Evolutionary conservation across 2,113 vertebrate genomes (phyloP).

Genomic region (Passer montanus): DNA sequence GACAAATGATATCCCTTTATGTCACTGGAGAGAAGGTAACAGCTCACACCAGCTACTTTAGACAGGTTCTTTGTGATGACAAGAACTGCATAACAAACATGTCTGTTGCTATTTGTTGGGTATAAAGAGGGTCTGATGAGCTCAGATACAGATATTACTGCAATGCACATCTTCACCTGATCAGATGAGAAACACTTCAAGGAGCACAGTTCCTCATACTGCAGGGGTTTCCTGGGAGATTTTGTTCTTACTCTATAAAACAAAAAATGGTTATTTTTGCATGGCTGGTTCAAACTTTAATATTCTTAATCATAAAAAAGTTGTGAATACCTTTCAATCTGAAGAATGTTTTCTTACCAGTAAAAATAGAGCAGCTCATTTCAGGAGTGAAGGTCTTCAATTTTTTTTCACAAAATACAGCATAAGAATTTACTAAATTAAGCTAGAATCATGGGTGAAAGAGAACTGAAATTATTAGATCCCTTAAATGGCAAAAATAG

Average conservation of each 20-base stretch:
- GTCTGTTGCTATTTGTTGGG: not conserved
- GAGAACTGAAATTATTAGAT: slow-evolving; percentile 8
- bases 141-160: not conserved
- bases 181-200: not conserved
- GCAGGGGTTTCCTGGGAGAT: not conserved
- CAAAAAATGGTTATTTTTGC: not conserved
- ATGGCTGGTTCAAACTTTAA: not conserved
- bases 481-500: not conserved
- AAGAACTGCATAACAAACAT: not conserved
- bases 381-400: not conserved
- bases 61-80: not conserved
- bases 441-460: not conserved
- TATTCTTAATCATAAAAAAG: not conserved
- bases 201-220: not conserved
- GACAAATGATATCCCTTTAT: not conserved
- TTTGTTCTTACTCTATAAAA: not conserved
- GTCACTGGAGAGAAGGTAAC: not conserved
- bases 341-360: not conserved
- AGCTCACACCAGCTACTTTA: not conserved
- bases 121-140: not conserved
- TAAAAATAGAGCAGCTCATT: not conserved
- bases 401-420: slow-evolving; percentile 7
- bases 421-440: slow-evolving; percentile 7
- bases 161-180: not conserved
- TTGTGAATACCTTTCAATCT: not conserved